Evolutionary conservation across 2,888 invertebrate species (phyloP).

Genomic region (Alcis repandata): DNA sequence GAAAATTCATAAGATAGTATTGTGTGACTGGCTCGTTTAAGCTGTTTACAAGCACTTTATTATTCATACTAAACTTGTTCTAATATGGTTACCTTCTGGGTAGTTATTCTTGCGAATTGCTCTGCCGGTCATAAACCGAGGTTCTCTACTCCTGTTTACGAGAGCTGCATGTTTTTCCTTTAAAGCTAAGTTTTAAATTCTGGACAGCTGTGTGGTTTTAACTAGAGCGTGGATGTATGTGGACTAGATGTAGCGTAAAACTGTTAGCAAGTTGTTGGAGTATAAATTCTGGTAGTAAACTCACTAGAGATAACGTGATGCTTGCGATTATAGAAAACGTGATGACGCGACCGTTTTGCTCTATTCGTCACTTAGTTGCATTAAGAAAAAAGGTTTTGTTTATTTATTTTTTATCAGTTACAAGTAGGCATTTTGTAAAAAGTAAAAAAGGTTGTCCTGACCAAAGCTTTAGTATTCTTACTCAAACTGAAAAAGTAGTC

Average conservation of each 20-base stretch:
- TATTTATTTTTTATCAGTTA: too few species aligned
- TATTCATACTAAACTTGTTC: background rate
- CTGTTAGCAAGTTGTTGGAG: background rate
- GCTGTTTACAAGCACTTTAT: background rate
- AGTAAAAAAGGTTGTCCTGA: too few species aligned
- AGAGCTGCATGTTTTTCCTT: constrained; percentile 64
- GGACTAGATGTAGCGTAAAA: constrained; percentile 48
- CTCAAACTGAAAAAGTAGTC: too few species aligned
- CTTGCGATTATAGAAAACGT: too few species aligned
- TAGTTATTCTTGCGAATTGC: constrained; percentile 53
- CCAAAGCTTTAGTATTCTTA: too few species aligned
- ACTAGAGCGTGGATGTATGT: constrained; percentile 47
- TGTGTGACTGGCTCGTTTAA: background rate
- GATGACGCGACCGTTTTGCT: too few species aligned
- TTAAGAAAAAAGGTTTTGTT: too few species aligned
- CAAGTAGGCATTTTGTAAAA: too few species aligned
- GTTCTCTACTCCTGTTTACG: constrained; percentile 49
- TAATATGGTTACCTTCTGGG: constrained; percentile 3
- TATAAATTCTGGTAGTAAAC: too few species aligned
- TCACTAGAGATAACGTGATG: too few species aligned
- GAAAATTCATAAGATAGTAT: too few species aligned
- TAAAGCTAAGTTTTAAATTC: constrained; percentile 67
- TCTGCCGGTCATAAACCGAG: constrained; percentile 59
- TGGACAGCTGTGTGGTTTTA: constrained; percentile 71
- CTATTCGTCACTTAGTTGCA: too few species aligned